These are phyloP conservation scores for Coregonus sp. DNA, from an alignment of 2,797 vertebrate genomes.

Conservation along the genomic window DNA sequence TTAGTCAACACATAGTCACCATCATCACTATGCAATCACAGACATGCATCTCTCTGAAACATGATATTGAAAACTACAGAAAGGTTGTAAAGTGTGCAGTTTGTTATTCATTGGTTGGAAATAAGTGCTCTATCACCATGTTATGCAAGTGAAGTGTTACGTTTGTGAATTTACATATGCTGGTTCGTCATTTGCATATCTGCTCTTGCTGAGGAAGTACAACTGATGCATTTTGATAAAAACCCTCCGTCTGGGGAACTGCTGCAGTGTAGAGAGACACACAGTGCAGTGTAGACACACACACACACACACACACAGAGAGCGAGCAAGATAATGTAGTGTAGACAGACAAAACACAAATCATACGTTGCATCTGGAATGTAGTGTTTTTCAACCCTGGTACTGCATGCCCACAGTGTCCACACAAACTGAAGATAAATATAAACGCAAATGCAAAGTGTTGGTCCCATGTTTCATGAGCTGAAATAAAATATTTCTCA, in stretches of 20 bases:
- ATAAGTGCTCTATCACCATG: not conserved
- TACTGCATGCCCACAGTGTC: not conserved
- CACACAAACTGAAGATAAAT: no score
- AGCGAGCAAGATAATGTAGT: no score
- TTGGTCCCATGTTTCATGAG: no score
- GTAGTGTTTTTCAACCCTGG: not conserved
- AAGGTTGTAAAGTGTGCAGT: not conserved
- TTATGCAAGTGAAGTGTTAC: not conserved
- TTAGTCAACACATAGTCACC: not conserved
- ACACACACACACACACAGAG: no score
- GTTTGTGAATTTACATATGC: not conserved
- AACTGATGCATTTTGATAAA: not conserved
- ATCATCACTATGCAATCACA: not conserved
- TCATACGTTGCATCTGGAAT: not conserved
- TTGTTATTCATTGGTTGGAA: not conserved
- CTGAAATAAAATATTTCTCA: no score
- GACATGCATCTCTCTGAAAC: not conserved
- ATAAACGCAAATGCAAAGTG: no score
- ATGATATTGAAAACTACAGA: not conserved
- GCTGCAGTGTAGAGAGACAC: not conserved
- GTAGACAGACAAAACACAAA: not conserved
- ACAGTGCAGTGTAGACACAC: no score
- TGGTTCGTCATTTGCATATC: constrained; percentile 8
- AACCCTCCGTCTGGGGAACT: not conserved
- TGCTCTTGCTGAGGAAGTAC: not conserved